Evolutionary conservation across 2,113 vertebrate genomes (phyloP).

Genomic region (Plestiodon gilberti): DNA sequence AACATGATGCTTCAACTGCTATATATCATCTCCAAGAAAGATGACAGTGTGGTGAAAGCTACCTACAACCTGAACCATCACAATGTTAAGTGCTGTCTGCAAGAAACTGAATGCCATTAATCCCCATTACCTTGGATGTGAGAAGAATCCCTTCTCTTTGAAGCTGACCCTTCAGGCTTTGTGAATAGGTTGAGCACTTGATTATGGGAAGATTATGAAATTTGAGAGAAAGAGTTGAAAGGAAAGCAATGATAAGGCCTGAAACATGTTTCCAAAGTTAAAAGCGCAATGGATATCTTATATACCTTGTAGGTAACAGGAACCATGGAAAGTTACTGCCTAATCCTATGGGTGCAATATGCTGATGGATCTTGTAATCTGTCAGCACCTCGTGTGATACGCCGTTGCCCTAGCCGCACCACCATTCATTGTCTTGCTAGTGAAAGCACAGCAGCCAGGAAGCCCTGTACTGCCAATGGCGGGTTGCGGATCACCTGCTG

Average conservation of each 20-base stretch:
- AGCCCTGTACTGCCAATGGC: too few species aligned
- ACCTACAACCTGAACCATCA: not conserved
- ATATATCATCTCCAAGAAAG: not conserved
- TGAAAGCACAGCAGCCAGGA: not conserved
- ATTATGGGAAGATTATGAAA: not conserved
- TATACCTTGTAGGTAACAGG: conserved; percentile 7
- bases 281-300: conserved; percentile 41
- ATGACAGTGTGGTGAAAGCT: not conserved
- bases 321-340: not conserved
- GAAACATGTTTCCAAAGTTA: not conserved
- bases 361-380: not conserved
- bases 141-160: not conserved
- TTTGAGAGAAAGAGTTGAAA: conserved; percentile 30
- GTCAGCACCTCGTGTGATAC: too few species aligned
- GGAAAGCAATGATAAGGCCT: not conserved
- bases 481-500: too few species aligned
- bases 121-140: not conserved
- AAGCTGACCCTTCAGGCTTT: not conserved
- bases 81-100: not conserved
- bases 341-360: too few species aligned
- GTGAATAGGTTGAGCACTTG: not conserved
- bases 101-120: not conserved
- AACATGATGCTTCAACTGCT: conserved; percentile 13
- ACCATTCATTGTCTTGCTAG: too few species aligned
- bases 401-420: too few species aligned